Conservation (phyloP, 2,113 vertebrate species). For the Pachycephala philippinensis region DNA sequence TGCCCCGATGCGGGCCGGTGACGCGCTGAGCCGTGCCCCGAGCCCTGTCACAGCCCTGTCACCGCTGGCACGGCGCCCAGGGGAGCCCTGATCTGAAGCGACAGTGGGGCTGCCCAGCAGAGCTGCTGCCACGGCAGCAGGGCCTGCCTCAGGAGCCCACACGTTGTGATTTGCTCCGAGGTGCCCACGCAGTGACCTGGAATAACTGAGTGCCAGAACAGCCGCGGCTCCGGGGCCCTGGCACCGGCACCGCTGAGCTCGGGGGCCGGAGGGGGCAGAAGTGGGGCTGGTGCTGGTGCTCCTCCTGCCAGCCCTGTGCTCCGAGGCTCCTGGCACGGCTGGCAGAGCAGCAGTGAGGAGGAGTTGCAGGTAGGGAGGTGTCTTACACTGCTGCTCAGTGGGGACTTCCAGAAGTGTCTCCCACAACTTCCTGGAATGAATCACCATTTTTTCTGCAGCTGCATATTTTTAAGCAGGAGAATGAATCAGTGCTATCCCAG, state of each 20-base stretch:
- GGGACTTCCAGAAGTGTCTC: background rate
- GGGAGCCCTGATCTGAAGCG: background rate
- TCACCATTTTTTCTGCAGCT: background rate
- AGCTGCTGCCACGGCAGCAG: background rate
- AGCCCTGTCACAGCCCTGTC: background rate
- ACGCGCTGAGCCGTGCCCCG: background rate
- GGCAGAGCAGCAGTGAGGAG: background rate
- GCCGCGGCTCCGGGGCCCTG: background rate
- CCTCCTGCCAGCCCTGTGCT: background rate
- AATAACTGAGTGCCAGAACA: background rate
- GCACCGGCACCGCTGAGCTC: background rate
- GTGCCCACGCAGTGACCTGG: background rate
- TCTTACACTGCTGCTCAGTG: background rate
- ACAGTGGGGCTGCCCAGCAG: background rate
- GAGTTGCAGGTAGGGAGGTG: background rate
- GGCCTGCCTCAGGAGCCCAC: background rate
- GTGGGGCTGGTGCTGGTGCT: background rate
- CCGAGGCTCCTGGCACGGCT: rapidly evolving
- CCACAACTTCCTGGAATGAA: background rate
- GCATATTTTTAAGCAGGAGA: background rate
- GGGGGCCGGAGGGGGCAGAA: rapidly evolving
- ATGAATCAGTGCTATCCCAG: background rate
- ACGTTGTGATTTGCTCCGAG: background rate
- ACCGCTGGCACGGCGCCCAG: background rate
- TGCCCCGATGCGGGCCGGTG: background rate